Evolutionary conservation across 2,113 vertebrate genomes (phyloP).

Genomic region (Hipposideros armiger): DNA sequence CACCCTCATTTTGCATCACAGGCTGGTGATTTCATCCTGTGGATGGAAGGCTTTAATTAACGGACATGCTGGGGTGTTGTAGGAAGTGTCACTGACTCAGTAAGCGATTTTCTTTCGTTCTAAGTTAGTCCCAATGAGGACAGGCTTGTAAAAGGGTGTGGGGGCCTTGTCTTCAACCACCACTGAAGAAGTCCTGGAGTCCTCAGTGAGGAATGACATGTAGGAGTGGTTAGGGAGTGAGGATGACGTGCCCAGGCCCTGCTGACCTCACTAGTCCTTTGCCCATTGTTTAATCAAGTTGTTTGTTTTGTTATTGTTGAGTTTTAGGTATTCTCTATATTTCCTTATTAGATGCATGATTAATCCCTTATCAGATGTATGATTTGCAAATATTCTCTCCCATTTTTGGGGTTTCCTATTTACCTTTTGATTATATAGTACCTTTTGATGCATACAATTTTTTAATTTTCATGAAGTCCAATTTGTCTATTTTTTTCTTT

Average conservation of each 20-base stretch:
- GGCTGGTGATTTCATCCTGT: not conserved
- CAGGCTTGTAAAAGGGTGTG: not conserved
- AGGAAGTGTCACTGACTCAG: slow-evolving; percentile 27
- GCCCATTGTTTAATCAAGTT: no score
- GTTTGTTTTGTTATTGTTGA: no score
- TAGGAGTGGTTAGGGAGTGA: no score
- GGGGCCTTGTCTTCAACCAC: not conserved
- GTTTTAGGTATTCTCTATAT: no score
- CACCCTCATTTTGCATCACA: not conserved
- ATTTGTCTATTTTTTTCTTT: not conserved
- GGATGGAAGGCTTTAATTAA: not conserved
- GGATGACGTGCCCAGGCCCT: no score
- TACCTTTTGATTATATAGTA: no score
- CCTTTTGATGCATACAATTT: no score
- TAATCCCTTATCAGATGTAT: no score
- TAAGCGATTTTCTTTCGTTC: not conserved
- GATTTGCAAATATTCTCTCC: no score
- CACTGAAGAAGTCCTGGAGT: not conserved
- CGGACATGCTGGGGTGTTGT: not conserved
- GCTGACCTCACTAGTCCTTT: no score
- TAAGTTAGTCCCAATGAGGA: slow-evolving; percentile 18
- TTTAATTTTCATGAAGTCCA: not conserved
- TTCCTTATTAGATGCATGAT: no score
- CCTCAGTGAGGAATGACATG: not conserved
- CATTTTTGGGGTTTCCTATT: no score